Percentiles rank a stretch among this genome's conserved stretches.
phyloP scores from a whole-genome alignment of 2,113 vertebrate species.

The Eurypyga helias region DNA sequence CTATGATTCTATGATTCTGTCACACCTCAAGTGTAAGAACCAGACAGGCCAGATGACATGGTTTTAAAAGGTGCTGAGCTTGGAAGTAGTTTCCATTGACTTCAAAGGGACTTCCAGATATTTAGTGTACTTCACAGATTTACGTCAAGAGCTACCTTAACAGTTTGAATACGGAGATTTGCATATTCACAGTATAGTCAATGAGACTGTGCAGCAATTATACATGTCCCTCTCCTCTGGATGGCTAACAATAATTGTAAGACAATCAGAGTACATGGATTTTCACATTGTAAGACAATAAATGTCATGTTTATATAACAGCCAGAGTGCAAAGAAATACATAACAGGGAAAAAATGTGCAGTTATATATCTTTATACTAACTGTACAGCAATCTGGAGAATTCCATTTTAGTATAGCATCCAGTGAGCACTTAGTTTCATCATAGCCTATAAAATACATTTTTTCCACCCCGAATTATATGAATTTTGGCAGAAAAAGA shows the following conservation, averaged over 20 bases:
- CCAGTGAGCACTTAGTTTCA: slow-evolving; percentile 14
- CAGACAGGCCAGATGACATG: neutral
- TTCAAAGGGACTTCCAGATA: neutral
- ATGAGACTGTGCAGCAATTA: neutral
- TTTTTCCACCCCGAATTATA: slow-evolving; percentile 20
- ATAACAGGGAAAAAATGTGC: neutral
- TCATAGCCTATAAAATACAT: slow-evolving; percentile 12
- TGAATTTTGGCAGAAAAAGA: slow-evolving; percentile 42
- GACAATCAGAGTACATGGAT: neutral
- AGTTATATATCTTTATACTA: slow-evolving; percentile 39
- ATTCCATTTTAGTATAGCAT: slow-evolving; percentile 15
- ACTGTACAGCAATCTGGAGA: slow-evolving; percentile 41
- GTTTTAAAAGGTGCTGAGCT: slow-evolving; percentile 1
- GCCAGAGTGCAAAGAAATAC: neutral
- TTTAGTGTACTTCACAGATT: neutral
- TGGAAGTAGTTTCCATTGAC: neutral
- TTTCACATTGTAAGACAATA: slow-evolving; percentile 3
- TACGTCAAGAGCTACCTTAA: neutral
- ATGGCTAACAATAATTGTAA: neutral
- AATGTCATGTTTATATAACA: neutral
- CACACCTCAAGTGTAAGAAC: neutral
- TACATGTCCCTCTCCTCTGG: neutral
- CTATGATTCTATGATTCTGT: too few species aligned
- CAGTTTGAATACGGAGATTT: neutral
- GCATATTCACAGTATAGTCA: neutral